These are phyloP conservation scores for Syrista parreyssii DNA, from an alignment of 2,888 invertebrate species.

Conservation along the genomic window DNA sequence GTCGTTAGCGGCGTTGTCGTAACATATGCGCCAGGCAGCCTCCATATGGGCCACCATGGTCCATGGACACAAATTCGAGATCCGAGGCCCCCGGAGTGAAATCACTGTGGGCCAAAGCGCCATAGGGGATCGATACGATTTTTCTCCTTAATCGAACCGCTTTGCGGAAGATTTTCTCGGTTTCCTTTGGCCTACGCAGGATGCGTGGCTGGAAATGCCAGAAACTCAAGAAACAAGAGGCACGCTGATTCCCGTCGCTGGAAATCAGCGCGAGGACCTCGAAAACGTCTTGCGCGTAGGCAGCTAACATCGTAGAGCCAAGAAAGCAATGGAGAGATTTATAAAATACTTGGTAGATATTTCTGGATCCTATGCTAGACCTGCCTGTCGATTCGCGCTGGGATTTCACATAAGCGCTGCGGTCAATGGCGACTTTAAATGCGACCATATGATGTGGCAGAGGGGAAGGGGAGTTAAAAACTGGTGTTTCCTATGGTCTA, in stretches of 20 bases:
- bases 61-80: slow-evolving; percentile 41
- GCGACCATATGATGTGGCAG: slow-evolving; percentile 54
- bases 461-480: slow-evolving; percentile 44
- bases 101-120: slow-evolving; percentile 30
- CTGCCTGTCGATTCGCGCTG: slow-evolving; percentile 19
- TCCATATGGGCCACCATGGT: slow-evolving; percentile 62
- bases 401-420: slow-evolving; percentile 43
- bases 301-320: no score
- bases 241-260: no score
- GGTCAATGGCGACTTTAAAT: slow-evolving; percentile 54
- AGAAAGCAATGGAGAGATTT: no score
- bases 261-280: no score
- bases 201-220: no score
- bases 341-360: no score
- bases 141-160: slow-evolving; percentile 40
- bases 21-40: slow-evolving; percentile 65
- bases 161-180: slow-evolving; percentile 26
- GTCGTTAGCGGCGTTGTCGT: slow-evolving; percentile 65
- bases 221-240: no score
- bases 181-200: no score
- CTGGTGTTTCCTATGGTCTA: slow-evolving; percentile 27
- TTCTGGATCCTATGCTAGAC: no score
- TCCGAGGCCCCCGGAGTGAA: slow-evolving; percentile 36
- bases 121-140: slow-evolving; percentile 52
- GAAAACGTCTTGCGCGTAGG: no score